Evolutionary conservation across 92 coral and sea anemone genomes (phyloP).

Genomic region (Pocillopora meandrina): DNA sequence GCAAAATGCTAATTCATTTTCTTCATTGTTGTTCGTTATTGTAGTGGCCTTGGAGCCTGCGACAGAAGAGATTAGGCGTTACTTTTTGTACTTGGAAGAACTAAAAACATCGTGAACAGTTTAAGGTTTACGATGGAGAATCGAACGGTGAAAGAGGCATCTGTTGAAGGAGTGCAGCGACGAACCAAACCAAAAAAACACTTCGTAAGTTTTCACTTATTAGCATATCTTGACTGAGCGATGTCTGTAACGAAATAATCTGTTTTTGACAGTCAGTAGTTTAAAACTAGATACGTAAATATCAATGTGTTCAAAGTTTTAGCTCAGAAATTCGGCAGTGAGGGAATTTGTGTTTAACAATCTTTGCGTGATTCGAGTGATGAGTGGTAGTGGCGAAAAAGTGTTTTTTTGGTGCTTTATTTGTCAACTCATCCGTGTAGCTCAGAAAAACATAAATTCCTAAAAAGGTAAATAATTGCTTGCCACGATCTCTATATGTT

Average conservation of each 20-base stretch:
- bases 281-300: too few species aligned
- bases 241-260: background rate
- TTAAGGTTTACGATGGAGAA: conserved; percentile 27
- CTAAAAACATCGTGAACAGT: background rate
- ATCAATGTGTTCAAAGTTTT: too few species aligned
- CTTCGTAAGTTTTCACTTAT: conserved; percentile 48
- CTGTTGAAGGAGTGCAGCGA: conserved; percentile 77
- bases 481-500: too few species aligned
- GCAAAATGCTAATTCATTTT: background rate
- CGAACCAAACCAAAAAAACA: conserved; percentile 72
- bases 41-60: background rate
- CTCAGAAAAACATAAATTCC: too few species aligned
- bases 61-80: background rate
- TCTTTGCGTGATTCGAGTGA: too few species aligned
- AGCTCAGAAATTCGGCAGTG: too few species aligned
- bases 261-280: background rate
- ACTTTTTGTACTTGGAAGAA: background rate
- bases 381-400: background rate
- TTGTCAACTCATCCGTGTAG: background rate
- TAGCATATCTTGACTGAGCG: background rate
- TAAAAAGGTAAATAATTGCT: too few species aligned
- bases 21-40: conserved; percentile 16
- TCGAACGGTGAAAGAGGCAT: conserved; percentile 66
- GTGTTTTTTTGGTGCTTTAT: background rate
- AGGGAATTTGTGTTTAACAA: too few species aligned